Conservation (phyloP, 2,113 vertebrate genomes). For the Tapirus terrestris region DNA sequence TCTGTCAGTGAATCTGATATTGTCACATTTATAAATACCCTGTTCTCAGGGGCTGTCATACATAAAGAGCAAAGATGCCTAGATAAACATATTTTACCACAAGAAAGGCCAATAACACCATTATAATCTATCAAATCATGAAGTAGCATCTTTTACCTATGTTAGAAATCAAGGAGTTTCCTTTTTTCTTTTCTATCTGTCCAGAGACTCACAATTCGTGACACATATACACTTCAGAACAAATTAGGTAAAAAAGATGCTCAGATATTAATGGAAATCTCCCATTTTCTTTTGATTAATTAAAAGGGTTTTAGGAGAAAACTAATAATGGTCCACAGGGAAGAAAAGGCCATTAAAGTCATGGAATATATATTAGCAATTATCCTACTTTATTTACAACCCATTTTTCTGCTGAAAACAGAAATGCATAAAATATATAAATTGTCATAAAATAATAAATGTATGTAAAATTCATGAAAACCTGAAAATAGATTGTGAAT, state of each 20-base stretch:
- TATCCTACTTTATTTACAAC: conserved; percentile 73
- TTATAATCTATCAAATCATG: not conserved
- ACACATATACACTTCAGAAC: conserved; percentile 55
- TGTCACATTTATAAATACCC: not conserved
- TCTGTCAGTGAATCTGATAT: conserved; percentile 11
- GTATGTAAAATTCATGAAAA: conserved; percentile 62
- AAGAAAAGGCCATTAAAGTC: conserved; percentile 72
- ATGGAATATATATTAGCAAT: conserved; percentile 77
- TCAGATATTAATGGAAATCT: conserved; percentile 73
- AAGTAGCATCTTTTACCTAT: not conserved
- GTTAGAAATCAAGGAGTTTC: not conserved
- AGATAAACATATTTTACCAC: not conserved
- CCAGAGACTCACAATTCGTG: conserved; percentile 55
- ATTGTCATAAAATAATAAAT: conserved; percentile 70
- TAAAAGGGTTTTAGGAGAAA: conserved; percentile 77
- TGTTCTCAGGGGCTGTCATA: not conserved
- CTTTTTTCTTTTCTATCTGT: not conserved
- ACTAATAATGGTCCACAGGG: conserved; percentile 72
- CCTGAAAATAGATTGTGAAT: conserved; percentile 16
- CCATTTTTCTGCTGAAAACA: conserved; percentile 64
- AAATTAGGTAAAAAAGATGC: conserved; percentile 67
- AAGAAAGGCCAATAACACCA: not conserved
- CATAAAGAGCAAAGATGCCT: not conserved
- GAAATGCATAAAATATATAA: conserved; percentile 60
- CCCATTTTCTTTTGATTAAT: conserved; percentile 77